Evolutionary conservation across 2,888 invertebrate species (phyloP), one percentile per base, ranked within the genome.

Genomic region (Petrophora chlorosata): DNA sequence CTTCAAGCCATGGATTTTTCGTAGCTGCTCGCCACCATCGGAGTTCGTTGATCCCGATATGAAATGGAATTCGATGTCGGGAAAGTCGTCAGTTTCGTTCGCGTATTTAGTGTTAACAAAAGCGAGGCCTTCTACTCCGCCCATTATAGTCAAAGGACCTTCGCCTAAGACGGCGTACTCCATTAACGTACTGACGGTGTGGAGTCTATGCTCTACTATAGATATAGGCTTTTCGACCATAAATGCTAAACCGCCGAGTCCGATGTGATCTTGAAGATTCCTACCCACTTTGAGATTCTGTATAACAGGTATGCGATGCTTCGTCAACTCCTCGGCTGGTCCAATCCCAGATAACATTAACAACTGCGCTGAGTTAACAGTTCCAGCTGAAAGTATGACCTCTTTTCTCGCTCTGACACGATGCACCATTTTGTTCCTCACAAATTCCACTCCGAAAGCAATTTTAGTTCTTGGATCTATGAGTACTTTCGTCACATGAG

Each of bases 331-430:
- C 12, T 93, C 92, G 38, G 92, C 90, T 0, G 95, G 95, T 0
- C 96, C 96, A 7, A 98, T 92, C 0, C 98, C 99, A 5, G 97
- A 97, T 0, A 99, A 80, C 97, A 99, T 97, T 25, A 99, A 82
- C 1, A 99, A 72, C 74, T 99, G 99, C 0, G 99, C 97, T 0
- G 98, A 96, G 74, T 98, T 98, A 0, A 99, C 92, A 0, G 98
- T 93, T 0, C 99, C 99, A 0, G 95, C 97, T 0, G 97, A 96
- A 1, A 99, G 73, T 35, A 99, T 95, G 0, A 99, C 95, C 79
- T 98, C 98, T 74, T 95, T 97, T 19, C 92, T 92, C 0, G 97
- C 96, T 47, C 94, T 86, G 1, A 97, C 93, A 35, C 95, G 91
- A 65, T 94, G 93, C 0, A 95, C 73, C 81, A 94, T 93, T 35